Conservation (phyloP, 2,888 invertebrate species). For the Drosophila borborema region DNA sequence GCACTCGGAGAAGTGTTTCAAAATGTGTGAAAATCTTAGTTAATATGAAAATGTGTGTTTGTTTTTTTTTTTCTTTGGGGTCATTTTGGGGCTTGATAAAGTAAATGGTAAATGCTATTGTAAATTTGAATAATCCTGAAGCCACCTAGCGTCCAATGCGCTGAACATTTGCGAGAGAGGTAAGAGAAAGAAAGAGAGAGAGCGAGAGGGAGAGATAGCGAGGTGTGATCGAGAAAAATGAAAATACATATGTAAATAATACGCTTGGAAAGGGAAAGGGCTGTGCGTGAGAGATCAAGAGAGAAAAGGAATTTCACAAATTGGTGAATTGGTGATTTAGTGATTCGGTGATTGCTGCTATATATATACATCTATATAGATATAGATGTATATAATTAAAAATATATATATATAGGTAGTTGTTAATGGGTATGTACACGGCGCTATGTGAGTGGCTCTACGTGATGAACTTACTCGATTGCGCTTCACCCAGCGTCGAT, state of each 20-base stretch:
- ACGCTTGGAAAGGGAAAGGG: constrained; percentile 15
- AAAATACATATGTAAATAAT: constrained; percentile 11
- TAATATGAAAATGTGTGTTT: constrained; percentile 26
- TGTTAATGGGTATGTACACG: constrained; percentile 30
- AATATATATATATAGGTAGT: not conserved
- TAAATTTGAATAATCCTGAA: constrained; percentile 42
- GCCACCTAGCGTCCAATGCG: constrained; percentile 65
- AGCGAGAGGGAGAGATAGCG: not conserved
- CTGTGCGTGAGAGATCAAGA: not conserved
- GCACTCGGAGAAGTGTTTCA: constrained; percentile 6
- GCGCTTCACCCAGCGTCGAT: constrained; percentile 93
- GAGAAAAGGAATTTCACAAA: constrained; percentile 7
- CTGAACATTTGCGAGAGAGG: constrained; percentile 54
- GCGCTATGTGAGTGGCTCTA: constrained; percentile 37
- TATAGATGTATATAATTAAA: constrained; percentile 6
- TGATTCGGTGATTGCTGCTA: constrained; percentile 5
- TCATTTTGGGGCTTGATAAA: constrained; percentile 18
- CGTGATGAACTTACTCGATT: constrained; percentile 89
- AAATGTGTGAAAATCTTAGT: constrained; percentile 48
- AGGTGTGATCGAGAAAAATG: constrained; percentile 9
- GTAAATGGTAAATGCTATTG: constrained; percentile 25
- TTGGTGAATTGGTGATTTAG: not conserved
- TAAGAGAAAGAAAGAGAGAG: not conserved
- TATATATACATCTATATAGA: constrained; percentile 4
- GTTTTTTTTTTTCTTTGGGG: constrained; percentile 25